These are phyloP conservation scores for Phenganax stokvisi DNA, from an alignment of 92 coral and sea anemone genomes.

Conservation along the genomic window DNA sequence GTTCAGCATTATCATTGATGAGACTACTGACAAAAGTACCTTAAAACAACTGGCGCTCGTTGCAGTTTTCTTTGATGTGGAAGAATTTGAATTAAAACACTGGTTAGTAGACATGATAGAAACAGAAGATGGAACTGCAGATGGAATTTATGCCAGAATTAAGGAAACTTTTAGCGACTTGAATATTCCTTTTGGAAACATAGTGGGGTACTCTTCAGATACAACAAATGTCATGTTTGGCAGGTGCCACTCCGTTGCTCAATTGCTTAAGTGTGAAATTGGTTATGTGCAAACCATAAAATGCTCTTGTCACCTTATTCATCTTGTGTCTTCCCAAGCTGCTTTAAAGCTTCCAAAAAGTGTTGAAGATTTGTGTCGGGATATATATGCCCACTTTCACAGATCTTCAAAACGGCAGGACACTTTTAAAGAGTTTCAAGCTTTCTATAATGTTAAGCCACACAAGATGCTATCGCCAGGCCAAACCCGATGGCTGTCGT, in stretches of 20 bases:
- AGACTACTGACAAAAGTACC: constrained; percentile 12
- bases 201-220: background rate
- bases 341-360: constrained; percentile 8
- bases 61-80: constrained; percentile 2
- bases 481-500: constrained; percentile 52
- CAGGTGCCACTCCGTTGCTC: background rate
- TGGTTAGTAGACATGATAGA: background rate
- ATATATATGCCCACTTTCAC: constrained; percentile 49
- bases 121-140: background rate
- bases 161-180: background rate
- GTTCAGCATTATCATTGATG: constrained; percentile 14
- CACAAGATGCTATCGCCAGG: constrained; percentile 48
- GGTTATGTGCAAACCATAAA: constrained; percentile 1
- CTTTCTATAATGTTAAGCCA: constrained; percentile 45
- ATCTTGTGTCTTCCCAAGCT: background rate
- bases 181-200: constrained; percentile 1
- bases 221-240: constrained; percentile 22
- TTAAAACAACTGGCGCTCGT: background rate
- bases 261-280: constrained; percentile 10
- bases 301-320: constrained; percentile 13
- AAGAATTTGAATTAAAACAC: background rate
- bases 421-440: constrained; percentile 42
- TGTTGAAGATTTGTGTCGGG: constrained; percentile 11
- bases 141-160: constrained; percentile 7
- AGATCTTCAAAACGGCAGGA: constrained; percentile 54